These are phyloP conservation scores for Drosophila parthenogenetica DNA, from an alignment of 2,888 invertebrate genomes.

Conservation along the genomic window DNA sequence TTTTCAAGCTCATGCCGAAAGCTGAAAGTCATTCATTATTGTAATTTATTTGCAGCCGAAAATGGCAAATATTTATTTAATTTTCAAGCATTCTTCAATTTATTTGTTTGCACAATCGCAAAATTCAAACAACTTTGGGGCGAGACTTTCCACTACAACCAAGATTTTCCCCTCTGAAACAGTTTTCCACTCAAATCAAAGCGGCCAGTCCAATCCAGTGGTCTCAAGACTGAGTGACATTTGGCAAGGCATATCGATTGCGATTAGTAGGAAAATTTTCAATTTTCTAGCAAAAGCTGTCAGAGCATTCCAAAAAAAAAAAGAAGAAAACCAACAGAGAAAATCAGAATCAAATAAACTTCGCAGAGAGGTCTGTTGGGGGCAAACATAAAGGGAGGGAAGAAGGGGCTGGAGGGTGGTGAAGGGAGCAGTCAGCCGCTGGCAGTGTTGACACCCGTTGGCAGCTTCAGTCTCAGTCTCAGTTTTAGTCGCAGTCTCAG, in stretches of 20 bases:
- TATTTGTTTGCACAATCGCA: conserved; percentile 76
- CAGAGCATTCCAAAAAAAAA: conserved; percentile 38
- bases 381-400: neutral
- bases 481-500: neutral
- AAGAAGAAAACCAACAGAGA: conserved; percentile 12
- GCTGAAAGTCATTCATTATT: conserved; percentile 73
- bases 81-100: conserved; percentile 79
- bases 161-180: neutral
- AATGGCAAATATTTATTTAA: conserved; percentile 81
- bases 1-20: conserved; percentile 41
- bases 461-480: conserved; percentile 44
- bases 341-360: conserved; percentile 68
- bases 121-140: conserved; percentile 55
- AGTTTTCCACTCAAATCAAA: conserved; percentile 1
- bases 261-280: conserved; percentile 77
- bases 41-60: conserved; percentile 78
- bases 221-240: conserved; percentile 64
- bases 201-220: conserved; percentile 1
- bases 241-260: conserved; percentile 80
- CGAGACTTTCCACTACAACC: conserved; percentile 1
- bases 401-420: no score
- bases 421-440: conserved; percentile 31
- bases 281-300: conserved; percentile 71
- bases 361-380: conserved; percentile 11
- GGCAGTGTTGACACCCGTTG: conserved; percentile 75